Conservation (phyloP, 2,113 vertebrate species). For the Macrotis lagotis region DNA sequence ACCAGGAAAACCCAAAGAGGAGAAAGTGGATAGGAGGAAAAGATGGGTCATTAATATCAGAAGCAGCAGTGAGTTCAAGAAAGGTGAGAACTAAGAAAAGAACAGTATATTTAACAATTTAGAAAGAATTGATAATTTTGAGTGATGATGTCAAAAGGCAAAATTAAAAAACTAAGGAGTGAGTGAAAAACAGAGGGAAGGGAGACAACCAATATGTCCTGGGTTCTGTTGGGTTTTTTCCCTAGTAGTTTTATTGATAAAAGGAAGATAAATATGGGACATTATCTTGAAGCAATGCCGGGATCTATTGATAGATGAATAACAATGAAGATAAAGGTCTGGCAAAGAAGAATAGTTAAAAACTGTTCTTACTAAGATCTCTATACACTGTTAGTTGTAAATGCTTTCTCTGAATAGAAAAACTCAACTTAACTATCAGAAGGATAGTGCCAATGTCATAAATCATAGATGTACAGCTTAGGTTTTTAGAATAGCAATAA, state of each 20-base stretch:
- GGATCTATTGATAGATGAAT: background rate
- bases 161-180: background rate
- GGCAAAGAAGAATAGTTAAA: background rate
- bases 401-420: slow-evolving; percentile 56
- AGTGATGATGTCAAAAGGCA: background rate
- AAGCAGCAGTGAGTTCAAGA: background rate
- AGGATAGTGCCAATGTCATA: slow-evolving; percentile 55
- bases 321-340: background rate
- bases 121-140: background rate
- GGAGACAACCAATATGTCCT: background rate
- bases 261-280: background rate
- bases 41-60: background rate
- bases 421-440: slow-evolving; percentile 53
- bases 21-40: background rate
- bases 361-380: background rate
- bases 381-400: background rate
- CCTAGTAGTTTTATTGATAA: background rate
- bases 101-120: background rate
- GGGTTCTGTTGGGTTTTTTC: background rate
- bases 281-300: background rate
- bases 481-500: slow-evolving; percentile 52
- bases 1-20: background rate
- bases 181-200: background rate
- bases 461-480: slow-evolving; percentile 33
- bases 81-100: background rate